Evolutionary conservation across 2,113 vertebrate genomes (phyloP).

Genomic region (Peromyscus polionotus): DNA sequence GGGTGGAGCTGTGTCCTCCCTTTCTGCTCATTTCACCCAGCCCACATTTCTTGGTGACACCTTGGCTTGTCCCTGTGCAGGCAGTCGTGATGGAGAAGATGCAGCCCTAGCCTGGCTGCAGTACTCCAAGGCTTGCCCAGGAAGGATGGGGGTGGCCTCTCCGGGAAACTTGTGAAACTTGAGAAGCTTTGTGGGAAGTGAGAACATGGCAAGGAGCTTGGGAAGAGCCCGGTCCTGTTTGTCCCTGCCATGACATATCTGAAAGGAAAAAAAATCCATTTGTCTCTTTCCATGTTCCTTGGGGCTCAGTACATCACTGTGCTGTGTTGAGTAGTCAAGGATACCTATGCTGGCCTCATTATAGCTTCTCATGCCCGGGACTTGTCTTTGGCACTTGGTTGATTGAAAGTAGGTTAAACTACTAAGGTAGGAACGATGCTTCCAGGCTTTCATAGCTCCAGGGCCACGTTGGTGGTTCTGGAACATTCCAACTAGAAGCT

Average conservation of each 20-base stretch:
- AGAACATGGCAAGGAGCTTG: slow-evolving; percentile 7
- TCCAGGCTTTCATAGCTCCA: slow-evolving; percentile 59
- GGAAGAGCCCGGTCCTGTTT: slow-evolving; percentile 64
- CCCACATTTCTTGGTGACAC: not conserved
- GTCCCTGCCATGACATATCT: slow-evolving; percentile 43
- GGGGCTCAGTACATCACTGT: slow-evolving; percentile 63
- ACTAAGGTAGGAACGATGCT: slow-evolving; percentile 70
- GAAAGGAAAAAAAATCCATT: not conserved
- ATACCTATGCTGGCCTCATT: slow-evolving; percentile 64
- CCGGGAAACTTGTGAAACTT: not conserved
- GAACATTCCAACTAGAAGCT: slow-evolving; percentile 28
- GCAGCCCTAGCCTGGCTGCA: not conserved
- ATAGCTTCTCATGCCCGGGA: slow-evolving; percentile 77
- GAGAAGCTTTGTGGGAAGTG: slow-evolving; percentile 3
- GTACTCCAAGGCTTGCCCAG: not conserved
- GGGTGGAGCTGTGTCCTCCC: not conserved
- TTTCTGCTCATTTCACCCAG: not conserved
- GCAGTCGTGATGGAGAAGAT: not conserved
- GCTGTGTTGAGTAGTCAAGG: slow-evolving; percentile 66
- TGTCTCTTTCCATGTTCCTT: slow-evolving; percentile 46
- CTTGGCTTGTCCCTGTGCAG: not conserved
- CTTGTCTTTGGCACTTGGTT: slow-evolving; percentile 74
- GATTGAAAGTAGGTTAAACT: slow-evolving; percentile 74
- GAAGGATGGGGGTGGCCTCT: not conserved
- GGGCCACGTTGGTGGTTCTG: not conserved